Conservation (phyloP, 2,888 invertebrate genomes). For the Andricus curvator region DNA sequence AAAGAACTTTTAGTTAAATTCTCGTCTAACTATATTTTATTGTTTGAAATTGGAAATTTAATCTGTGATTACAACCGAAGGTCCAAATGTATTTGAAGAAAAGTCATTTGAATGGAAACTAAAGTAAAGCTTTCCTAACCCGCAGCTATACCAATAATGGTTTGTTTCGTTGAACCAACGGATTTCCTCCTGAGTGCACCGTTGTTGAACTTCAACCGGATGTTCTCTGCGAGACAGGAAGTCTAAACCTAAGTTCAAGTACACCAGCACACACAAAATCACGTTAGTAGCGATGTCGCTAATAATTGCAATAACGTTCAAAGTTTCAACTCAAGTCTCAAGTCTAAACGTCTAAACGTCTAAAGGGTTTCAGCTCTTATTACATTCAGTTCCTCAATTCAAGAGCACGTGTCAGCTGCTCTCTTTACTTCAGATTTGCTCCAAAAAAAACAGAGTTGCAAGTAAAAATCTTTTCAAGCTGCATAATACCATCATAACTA, state of each 20-base stretch:
- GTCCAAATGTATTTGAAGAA: slow-evolving; percentile 13
- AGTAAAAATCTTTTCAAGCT: slow-evolving; percentile 26
- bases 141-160: slow-evolving; percentile 33
- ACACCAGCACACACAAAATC: slow-evolving; percentile 20
- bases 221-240: slow-evolving; percentile 35
- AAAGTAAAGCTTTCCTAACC: slow-evolving; percentile 34
- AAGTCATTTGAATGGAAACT: slow-evolving; percentile 33
- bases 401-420: slow-evolving; percentile 13
- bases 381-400: slow-evolving; percentile 16
- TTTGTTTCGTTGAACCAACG: slow-evolving; percentile 33
- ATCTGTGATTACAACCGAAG: not conserved
- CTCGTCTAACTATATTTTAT: too few relatives aligned
- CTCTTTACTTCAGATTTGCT: not conserved
- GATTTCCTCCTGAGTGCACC: slow-evolving; percentile 23
- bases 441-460: slow-evolving; percentile 1
- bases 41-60: not conserved
- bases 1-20: too few relatives aligned
- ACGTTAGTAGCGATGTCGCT: slow-evolving; percentile 29
- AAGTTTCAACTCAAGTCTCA: slow-evolving; percentile 1
- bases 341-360: not conserved
- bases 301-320: slow-evolving; percentile 35
- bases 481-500: slow-evolving; percentile 34
- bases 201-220: slow-evolving; percentile 38
- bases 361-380: slow-evolving; percentile 5
- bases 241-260: slow-evolving; percentile 40